Evolutionary conservation across 2,113 vertebrate species (phyloP).

Genomic region (Corythoichthys intestinalis): DNA sequence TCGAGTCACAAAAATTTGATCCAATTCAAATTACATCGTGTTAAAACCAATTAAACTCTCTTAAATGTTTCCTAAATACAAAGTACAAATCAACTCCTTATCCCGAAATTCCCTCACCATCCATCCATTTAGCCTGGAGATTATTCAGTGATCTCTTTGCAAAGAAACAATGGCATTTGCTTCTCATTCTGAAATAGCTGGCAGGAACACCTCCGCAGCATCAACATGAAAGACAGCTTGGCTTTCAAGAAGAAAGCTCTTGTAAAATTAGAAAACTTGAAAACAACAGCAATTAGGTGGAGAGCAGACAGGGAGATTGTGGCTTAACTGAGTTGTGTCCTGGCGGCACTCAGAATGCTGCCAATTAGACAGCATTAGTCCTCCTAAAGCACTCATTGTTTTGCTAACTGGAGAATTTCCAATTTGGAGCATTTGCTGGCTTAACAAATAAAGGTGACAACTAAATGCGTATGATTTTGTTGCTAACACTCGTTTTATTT

Average conservation of each 20-base stretch:
- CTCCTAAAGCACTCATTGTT: constrained; percentile 4
- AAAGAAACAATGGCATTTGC: not conserved
- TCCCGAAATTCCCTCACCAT: not conserved
- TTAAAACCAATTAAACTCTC: too few species aligned
- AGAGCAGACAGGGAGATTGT: not conserved
- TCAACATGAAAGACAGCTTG: constrained; percentile 1
- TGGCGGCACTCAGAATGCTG: constrained; percentile 4
- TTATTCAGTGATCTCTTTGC: not conserved
- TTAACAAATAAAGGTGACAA: not conserved
- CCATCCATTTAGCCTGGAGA: not conserved
- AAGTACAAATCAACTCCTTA: not conserved
- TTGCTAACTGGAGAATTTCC: constrained; percentile 6
- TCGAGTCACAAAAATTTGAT: too few species aligned
- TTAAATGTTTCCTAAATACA: too few species aligned
- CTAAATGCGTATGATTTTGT: too few species aligned
- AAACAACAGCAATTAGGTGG: constrained; percentile 5
- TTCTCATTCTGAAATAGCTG: not conserved
- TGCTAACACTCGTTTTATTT: not conserved
- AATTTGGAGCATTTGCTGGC: constrained; percentile 1
- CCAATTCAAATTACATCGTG: too few species aligned
- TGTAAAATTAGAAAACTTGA: not conserved
- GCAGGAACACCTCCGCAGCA: not conserved
- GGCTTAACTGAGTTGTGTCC: not conserved
- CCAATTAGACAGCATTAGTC: not conserved
- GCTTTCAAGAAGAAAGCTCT: not conserved